A percentile compares a stretch with the other conserved stretches of the same genome.
Evolutionary conservation across 2,888 invertebrate genomes (phyloP).

Genomic region (Drosophila lacicola): DNA sequence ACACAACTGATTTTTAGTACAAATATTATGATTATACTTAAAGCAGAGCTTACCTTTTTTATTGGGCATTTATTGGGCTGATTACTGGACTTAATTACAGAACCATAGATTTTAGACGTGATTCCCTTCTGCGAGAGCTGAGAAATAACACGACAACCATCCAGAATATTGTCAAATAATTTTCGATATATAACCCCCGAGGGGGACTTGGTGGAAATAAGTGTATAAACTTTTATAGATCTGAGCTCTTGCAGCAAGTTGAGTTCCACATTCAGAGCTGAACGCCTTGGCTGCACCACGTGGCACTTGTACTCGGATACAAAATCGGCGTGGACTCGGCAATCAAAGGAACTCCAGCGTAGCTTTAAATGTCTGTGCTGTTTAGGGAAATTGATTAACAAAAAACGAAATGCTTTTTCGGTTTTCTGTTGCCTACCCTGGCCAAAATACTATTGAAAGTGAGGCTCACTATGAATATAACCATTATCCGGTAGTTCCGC

Average conservation of each 20-base stretch:
- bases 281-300: background rate
- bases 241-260: slow-evolving; percentile 5
- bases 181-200: background rate
- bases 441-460: background rate
- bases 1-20: background rate
- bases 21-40: background rate
- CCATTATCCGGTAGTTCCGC: background rate
- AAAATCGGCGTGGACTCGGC: background rate
- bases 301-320: slow-evolving; percentile 1
- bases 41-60: background rate
- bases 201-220: background rate
- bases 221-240: background rate
- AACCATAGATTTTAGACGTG: background rate
- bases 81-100: slow-evolving; percentile 2
- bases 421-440: background rate
- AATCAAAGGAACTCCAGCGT: slow-evolving; percentile 2
- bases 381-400: too few relatives aligned
- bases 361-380: background rate
- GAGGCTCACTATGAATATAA: background rate
- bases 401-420: too few relatives aligned
- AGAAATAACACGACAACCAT: background rate
- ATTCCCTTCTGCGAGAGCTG: background rate
- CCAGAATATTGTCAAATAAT: background rate
- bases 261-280: background rate
- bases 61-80: slow-evolving; percentile 5